These are phyloP conservation scores for Drosophila insularis DNA, from an alignment of 1,140 invertebrate genomes.

Conservation along the genomic window DNA sequence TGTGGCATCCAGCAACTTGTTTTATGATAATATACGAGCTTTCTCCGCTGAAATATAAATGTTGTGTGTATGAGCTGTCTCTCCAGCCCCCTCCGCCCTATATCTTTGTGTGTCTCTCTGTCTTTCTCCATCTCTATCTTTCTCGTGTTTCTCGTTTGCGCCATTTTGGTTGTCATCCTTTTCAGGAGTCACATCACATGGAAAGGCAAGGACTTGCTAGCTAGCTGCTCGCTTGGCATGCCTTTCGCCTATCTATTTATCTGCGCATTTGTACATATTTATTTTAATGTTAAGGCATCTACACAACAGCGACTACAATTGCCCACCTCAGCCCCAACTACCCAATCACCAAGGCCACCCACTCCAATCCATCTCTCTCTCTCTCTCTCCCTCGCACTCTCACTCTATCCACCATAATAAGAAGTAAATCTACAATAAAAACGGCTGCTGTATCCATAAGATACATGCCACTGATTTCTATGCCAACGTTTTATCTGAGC, in stretches of 20 bases:
- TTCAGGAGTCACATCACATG: constrained; percentile 75
- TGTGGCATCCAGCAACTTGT: constrained; percentile 74
- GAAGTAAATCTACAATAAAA: constrained; percentile 79
- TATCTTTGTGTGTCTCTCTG: constrained; percentile 31
- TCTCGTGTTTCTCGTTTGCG: constrained; percentile 53
- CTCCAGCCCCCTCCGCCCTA: constrained; percentile 16
- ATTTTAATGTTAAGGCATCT: constrained; percentile 79
- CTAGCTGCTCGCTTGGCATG: not conserved
- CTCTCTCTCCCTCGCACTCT: too few relatives aligned
- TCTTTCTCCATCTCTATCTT: constrained; percentile 10
- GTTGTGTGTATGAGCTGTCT: constrained; percentile 73
- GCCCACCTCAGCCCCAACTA: constrained; percentile 39
- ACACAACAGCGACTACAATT: constrained; percentile 65
- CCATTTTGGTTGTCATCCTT: constrained; percentile 78
- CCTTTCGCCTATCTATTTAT: constrained; percentile 72
- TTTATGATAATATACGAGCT: constrained; percentile 83
- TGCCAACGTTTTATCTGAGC: constrained; percentile 70
- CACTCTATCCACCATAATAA: constrained; percentile 24
- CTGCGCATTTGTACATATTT: constrained; percentile 81
- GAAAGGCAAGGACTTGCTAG: constrained; percentile 46
- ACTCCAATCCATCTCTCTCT: not conserved
- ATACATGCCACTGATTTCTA: constrained; percentile 79
- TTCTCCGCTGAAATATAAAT: constrained; percentile 83
- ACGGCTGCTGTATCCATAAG: constrained; percentile 80
- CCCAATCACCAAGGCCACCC: constrained; percentile 1